Evolutionary conservation across 2,113 vertebrate species (phyloP), one percentile per base, ranked within the genome.

Genomic region (Neofelis nebulosa): DNA sequence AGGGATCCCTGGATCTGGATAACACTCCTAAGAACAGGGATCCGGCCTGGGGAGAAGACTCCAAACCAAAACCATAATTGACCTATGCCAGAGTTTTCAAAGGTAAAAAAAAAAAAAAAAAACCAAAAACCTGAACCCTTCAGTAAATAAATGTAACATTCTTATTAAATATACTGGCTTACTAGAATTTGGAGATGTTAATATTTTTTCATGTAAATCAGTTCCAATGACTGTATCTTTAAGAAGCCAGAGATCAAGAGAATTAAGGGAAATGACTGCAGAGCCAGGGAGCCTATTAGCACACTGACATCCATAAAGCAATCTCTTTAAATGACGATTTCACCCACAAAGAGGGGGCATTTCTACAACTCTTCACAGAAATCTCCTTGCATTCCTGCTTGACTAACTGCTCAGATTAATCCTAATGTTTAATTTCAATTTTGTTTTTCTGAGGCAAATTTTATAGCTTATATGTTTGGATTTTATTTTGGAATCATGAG

Each of bases 401-500:
- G 61, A 66, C 14, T 83, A 50, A 90, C 78, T 9, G 9, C 13
- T 94, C 52, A 68, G 71, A 71, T 57, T 82, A 66, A 69, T 61
- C 4, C 16, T 41, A 84, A 89, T 68, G 19, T 4, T 63, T 65
- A 85, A 55, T 18, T 89, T 95, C 18, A 69, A 33, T 63, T 31
- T 13, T 76, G 25, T 29, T 45, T 84, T 94, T 90, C 66, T 80
- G 12, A 89, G 63, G 21, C 3, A 69, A 80, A 95, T 66, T 68
- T 92, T 65, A 23, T 50, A n/a, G 2, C 82, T 85, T 69, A 85
- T 14, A 68, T 83, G 2, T 90, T 95, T 97, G 7, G 3, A 74
- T 76, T 96, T 95, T 8, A 89, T 80, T 95, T 90, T 69, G 31
- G 41, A 95, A 3, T 76, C 41, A 78, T 69, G 45, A 87, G 8